Conservation (phyloP, 2,113 vertebrate species). For the Clarias gariepinus region DNA sequence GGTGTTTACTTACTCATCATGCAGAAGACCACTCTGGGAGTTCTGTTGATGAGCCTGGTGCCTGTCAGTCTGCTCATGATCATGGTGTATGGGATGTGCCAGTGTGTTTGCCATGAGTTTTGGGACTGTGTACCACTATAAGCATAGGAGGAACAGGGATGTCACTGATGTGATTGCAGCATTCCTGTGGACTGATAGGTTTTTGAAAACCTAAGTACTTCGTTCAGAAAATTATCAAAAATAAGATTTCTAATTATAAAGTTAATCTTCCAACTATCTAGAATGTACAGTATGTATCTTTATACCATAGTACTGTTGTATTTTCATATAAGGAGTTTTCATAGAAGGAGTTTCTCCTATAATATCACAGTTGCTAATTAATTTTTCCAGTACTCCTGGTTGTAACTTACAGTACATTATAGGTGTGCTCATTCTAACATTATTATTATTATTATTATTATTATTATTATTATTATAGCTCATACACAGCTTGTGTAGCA, state of each 20-base stretch:
- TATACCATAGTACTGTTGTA: neutral
- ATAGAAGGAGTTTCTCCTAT: neutral
- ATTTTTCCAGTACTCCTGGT: neutral
- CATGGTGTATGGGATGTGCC: conserved; percentile 91
- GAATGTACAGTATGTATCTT: neutral
- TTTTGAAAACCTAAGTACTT: conserved; percentile 2
- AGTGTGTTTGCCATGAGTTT: conserved; percentile 90
- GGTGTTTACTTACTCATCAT: conserved; percentile 94
- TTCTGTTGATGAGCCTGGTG: conserved; percentile 92
- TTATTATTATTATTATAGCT: neutral
- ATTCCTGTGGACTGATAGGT: neutral
- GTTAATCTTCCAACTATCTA: neutral
- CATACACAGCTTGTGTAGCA: neutral
- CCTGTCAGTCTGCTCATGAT: conserved; percentile 89
- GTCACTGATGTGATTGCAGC: neutral
- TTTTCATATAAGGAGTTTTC: too few species aligned
- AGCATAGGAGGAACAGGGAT: conserved; percentile 40
- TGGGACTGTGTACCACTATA: conserved; percentile 85
- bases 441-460: neutral
- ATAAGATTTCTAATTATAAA: neutral
- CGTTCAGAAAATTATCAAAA: neutral
- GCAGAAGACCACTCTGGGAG: conserved; percentile 86
- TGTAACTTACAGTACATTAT: neutral
- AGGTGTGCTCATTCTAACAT: neutral
- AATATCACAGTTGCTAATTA: neutral